Evolutionary conservation across 2,797 vertebrate genomes (phyloP), one percentile per base, ranked within the genome.

Genomic region (Chaetophractus vellerosus): DNA sequence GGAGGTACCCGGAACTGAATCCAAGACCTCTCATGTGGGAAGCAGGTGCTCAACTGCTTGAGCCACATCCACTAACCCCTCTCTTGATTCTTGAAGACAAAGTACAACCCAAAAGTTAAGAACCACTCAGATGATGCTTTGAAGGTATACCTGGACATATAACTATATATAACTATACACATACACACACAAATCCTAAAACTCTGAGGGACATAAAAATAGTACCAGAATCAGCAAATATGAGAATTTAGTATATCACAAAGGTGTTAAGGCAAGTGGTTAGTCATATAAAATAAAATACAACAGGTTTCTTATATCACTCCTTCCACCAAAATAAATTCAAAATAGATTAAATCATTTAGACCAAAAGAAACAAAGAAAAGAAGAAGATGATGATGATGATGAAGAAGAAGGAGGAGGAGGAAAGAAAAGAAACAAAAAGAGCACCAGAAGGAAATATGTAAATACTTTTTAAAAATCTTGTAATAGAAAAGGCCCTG

Each of bases 111-210:
- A 81, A 81, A 88, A 86, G 41, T 75, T 94, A 68, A 88, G 50
- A 95, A 48, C 14, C 75, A 86, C 61, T 88, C 84, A 93, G 79
- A 84, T 55, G 63, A 93, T 59, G 19, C n/a, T 86, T 74, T 87
- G 57, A 92, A 92, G 69, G 10, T 61, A 36, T 57, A 75, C 45
- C 50, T 92, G 74, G 50, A 93, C n/a, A 57, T 79, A 24, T 33
- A 69, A 18, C 63, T 63, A 63, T 63, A 31, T 63, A 28, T 28
- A 28, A 55, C 52, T 63, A 63, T 63, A 59, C 9, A 59, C 9
- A 59, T 9, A 59, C 57, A 26, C 57, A 55, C 16, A 18, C 24
- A 59, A 84, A 64, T 28, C 19, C 28, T 41, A 75, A 64, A 57
- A 28, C 15, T 31, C 24, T 15, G 28, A 64, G 31, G 63, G 31